Evolutionary conservation across 2,888 invertebrate genomes (phyloP), one percentile per base, ranked within the genome.

Genomic region (Brachycybe producta): DNA sequence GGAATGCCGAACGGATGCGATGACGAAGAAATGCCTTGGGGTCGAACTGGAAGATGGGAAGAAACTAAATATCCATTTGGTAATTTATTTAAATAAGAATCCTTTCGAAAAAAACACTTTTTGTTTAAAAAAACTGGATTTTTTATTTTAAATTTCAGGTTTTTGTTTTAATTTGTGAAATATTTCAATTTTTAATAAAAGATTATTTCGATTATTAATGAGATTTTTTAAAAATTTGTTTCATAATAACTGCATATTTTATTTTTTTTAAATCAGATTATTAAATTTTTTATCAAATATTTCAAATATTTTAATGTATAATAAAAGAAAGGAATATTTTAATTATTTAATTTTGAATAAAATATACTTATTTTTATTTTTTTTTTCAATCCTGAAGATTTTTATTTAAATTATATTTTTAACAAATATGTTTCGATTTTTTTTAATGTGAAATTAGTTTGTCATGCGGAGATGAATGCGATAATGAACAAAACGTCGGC

Each of bases 391-490:
- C 15, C 39, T 39, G 3, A 23, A 7, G 11, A 4, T 41, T 24
- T 5, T n/a, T 5, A 39, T 5, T 49, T 38, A 23, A 39, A 42
- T 40, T 26, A 30, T 35, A 32, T 42, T 30, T 13, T 21, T 42
- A n/a, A 39, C 24, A 43, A 23, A 39, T 46, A 44, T 5, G 43
- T 32, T 53, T 41, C 44, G 50, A n/a, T n/a, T n/a, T n/a, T n/a
- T n/a, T n/a, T n/a, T n/a, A n/a, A n/a, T n/a, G n/a, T n/a, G n/a
- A n/a, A 74, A 73, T 54, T 68, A 88, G 97, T 98, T 0, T 94
- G 94, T 56, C 97, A 98, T 70, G 97, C 97, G 2, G 97, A 98
- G 73, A 77, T 94, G 71, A 98, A 98, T 71, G 97, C 97, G 1
- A 84, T 98, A 56, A 62, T 95, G 15, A 97, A 97, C 66, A 88